A percentile compares a stretch with the other conserved stretches of the same genome.
These are phyloP conservation scores for Urocynchramus pylzowi DNA, from an alignment of 2,113 vertebrate species.

Conservation along the genomic window DNA sequence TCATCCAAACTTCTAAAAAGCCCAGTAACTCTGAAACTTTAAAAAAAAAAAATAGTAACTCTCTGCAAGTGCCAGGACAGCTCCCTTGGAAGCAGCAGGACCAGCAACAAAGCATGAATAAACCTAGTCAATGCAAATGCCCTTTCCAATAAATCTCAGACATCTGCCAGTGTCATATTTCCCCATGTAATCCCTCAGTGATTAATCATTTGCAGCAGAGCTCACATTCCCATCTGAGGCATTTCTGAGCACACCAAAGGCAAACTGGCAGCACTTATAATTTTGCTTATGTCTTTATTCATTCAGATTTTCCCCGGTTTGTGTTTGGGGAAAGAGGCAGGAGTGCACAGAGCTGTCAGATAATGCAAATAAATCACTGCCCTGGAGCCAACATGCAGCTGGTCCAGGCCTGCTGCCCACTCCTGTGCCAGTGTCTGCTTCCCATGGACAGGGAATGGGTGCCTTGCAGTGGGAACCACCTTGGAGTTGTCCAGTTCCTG, in stretches of 20 bases:
- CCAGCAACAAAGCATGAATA: slow-evolving; percentile 10
- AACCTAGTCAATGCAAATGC: neutral
- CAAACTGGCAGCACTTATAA: neutral
- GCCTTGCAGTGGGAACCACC: neutral
- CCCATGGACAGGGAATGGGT: rapidly evolving
- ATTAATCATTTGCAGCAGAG: slow-evolving; percentile 20
- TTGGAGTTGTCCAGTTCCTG: neutral
- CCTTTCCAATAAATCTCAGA: slow-evolving; percentile 33
- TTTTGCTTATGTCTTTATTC: neutral
- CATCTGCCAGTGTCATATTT: neutral
- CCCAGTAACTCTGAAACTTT: neutral
- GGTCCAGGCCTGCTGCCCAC: neutral
- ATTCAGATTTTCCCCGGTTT: neutral
- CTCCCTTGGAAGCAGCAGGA: neutral
- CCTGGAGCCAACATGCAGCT: neutral
- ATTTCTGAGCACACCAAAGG: neutral
- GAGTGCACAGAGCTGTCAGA: neutral
- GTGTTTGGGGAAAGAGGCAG: neutral
- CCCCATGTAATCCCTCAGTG: neutral
- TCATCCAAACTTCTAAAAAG: neutral
- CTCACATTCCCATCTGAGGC: neutral
- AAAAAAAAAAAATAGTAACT: neutral
- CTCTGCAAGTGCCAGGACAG: neutral
- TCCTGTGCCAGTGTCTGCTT: neutral
- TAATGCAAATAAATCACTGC: neutral